Evolutionary conservation across 2,888 invertebrate species (phyloP).

Genomic region (Willowsia nigromaculata): DNA sequence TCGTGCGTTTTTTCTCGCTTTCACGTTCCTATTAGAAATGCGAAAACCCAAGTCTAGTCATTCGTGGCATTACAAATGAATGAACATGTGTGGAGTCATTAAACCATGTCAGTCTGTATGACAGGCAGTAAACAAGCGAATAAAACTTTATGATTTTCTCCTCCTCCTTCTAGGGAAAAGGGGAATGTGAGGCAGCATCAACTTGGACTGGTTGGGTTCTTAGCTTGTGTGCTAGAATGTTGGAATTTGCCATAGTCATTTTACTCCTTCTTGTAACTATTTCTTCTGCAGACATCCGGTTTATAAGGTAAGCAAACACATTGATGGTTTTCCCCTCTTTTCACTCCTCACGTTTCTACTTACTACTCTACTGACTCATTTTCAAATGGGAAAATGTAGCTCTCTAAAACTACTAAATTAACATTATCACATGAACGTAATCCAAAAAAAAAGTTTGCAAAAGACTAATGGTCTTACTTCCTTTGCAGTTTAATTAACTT

Average conservation of each 20-base stretch:
- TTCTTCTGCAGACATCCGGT: conserved; percentile 79
- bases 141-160: conserved; percentile 62
- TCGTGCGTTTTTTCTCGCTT: too few relatives aligned
- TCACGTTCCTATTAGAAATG: too few relatives aligned
- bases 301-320: conserved; percentile 76
- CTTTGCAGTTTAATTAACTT: conserved; percentile 71
- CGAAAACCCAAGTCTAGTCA: not conserved
- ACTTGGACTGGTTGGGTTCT: conserved; percentile 79
- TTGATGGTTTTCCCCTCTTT: not conserved
- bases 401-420: not conserved
- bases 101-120: conserved; percentile 63
- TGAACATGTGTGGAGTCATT: conserved; percentile 67
- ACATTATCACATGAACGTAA: not conserved
- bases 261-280: conserved; percentile 79
- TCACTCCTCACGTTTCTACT: not conserved
- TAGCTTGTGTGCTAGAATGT: conserved; percentile 79
- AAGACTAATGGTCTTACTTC: conserved; percentile 64
- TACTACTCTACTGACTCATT: conserved; percentile 27
- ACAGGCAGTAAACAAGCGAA: conserved; percentile 67
- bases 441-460: conserved; percentile 46
- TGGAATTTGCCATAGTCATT: conserved; percentile 79
- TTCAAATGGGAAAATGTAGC: conserved; percentile 7
- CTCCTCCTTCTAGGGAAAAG: conserved; percentile 75
- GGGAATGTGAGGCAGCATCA: conserved; percentile 78
- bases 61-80: conserved; percentile 37